phyloP scores from a whole-genome alignment of 2,113 vertebrate genomes.

The Axis porcinus region DNA sequence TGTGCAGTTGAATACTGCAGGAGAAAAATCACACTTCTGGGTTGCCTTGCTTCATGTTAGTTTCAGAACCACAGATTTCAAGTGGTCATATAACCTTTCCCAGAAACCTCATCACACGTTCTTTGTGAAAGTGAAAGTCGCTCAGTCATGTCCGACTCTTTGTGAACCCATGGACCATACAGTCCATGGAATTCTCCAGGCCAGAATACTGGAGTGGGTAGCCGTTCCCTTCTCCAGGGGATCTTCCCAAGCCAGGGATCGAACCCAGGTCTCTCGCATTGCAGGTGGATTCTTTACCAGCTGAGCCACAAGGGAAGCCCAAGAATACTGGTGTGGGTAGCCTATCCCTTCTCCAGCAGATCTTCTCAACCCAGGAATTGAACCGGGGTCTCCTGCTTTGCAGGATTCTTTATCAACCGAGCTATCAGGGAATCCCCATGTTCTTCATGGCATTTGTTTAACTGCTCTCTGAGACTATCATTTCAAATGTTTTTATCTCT shows the following conservation, averaged over 20 bases:
- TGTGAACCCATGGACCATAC: neutral
- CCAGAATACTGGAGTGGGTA: neutral
- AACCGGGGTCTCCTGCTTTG: neutral
- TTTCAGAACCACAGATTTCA: neutral
- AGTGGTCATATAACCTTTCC: neutral
- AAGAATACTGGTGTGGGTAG: neutral
- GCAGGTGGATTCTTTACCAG: neutral
- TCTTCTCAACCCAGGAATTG: neutral
- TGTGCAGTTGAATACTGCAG: neutral
- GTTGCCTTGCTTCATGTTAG: neutral
- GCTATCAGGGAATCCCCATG: neutral
- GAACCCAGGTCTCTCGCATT: neutral
- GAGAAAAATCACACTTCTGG: neutral
- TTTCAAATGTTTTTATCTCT: neutral
- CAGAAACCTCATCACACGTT: neutral
- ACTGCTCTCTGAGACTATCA: neutral
- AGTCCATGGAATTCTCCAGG: neutral
- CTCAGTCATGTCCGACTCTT: neutral
- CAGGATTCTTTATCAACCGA: neutral
- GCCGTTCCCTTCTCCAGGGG: neutral
- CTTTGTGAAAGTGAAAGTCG: neutral
- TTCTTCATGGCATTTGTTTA: neutral
- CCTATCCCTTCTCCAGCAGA: neutral
- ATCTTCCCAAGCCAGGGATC: neutral
- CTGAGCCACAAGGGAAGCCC: neutral